Evolutionary conservation across 1,140 invertebrate species (phyloP).

Genomic region (Drosophila ohnishii): DNA sequence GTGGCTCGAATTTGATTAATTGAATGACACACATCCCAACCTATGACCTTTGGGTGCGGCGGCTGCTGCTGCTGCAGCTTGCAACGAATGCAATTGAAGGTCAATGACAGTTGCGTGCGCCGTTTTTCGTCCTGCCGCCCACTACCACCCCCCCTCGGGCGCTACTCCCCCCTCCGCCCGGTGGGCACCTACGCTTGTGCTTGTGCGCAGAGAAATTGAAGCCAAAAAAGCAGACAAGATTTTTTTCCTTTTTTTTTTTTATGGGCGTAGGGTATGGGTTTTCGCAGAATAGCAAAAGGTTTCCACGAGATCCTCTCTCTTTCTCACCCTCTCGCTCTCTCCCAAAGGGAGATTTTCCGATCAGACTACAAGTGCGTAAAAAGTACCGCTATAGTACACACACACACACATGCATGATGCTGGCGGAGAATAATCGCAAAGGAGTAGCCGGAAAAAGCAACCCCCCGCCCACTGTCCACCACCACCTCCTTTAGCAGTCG

Average conservation of each 20-base stretch:
- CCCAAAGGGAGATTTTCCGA: slow-evolving; percentile 1
- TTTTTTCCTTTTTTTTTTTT: slow-evolving; percentile 23
- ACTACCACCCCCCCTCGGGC: background rate
- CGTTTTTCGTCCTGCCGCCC: slow-evolving; percentile 54
- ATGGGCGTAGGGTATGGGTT: slow-evolving; percentile 31
- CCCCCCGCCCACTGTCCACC: slow-evolving; percentile 36
- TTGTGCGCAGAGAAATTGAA: slow-evolving; percentile 59
- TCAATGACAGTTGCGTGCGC: slow-evolving; percentile 79
- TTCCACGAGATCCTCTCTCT: slow-evolving; percentile 1
- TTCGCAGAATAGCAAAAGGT: background rate
- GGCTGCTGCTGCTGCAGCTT: slow-evolving; percentile 47
- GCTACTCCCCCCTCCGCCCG: slow-evolving; percentile 1
- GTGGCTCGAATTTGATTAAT: slow-evolving; percentile 51
- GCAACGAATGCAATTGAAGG: slow-evolving; percentile 76
- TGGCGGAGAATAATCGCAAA: slow-evolving; percentile 28
- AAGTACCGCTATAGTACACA: slow-evolving; percentile 33
- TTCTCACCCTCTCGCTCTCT: background rate
- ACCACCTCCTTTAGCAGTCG: slow-evolving; percentile 23
- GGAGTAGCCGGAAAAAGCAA: slow-evolving; percentile 66
- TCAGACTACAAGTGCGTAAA: slow-evolving; percentile 25
- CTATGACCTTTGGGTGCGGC: slow-evolving; percentile 78
- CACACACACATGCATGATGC: slow-evolving; percentile 6
- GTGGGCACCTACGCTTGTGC: slow-evolving; percentile 18
- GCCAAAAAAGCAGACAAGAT: slow-evolving; percentile 42
- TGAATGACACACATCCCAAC: slow-evolving; percentile 57